A percentile compares a stretch with the other conserved stretches of the same genome.
phyloP scores from a whole-genome alignment of 2,888 invertebrate genomes.

The Psylliodes chrysocephalus region DNA sequence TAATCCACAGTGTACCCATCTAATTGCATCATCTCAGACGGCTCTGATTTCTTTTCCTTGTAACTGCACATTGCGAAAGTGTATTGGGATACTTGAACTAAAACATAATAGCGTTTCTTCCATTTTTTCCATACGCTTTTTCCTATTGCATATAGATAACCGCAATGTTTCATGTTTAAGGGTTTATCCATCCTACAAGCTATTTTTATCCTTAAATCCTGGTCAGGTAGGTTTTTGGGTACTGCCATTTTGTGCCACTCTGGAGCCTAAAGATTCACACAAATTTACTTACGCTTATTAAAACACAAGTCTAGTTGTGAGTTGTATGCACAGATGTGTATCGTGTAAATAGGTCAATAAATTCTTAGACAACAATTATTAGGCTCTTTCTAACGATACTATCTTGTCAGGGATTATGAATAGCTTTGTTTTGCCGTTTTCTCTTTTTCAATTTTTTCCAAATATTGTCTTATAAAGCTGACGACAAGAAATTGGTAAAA shows the following conservation, averaged over 20 bases:
- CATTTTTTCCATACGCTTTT: slow-evolving; percentile 99
- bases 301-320: background rate
- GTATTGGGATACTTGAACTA: slow-evolving; percentile 99
- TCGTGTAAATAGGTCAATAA: no score
- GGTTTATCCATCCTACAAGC: slow-evolving; percentile 99
- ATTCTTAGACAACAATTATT: no score
- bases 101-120: slow-evolving; percentile 97
- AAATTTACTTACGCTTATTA: background rate
- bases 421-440: no score
- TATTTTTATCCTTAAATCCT: slow-evolving; percentile 95
- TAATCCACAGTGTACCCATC: slow-evolving; percentile 99
- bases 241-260: slow-evolving; percentile 99
- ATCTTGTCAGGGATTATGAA: no score
- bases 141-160: slow-evolving; percentile 90
- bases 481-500: no score
- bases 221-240: slow-evolving; percentile 94
- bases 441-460: no score
- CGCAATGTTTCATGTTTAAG: slow-evolving; percentile 98
- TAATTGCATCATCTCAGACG: slow-evolving; percentile 99
- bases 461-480: no score
- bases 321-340: slow-evolving; percentile 2
- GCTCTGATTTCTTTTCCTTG: slow-evolving; percentile 98
- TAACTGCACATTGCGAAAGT: slow-evolving; percentile 99
- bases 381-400: no score
- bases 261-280: slow-evolving; percentile 72